A percentile compares a stretch with the other conserved stretches of the same genome.
phyloP scores from a whole-genome alignment of 2,113 vertebrate genomes.

The Mobula birostris region DNA sequence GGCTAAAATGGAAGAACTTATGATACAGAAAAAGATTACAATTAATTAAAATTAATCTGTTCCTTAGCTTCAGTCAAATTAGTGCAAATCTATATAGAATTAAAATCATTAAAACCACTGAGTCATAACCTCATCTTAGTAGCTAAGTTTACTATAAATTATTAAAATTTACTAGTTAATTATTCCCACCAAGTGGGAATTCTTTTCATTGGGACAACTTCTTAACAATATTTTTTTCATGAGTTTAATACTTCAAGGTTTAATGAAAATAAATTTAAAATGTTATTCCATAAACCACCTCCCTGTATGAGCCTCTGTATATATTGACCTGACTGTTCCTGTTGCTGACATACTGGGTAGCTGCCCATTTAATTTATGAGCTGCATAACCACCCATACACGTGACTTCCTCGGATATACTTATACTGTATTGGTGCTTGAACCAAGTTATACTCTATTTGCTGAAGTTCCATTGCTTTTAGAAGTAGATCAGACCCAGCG shows the following conservation, averaged over 20 bases:
- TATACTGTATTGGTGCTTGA: neutral
- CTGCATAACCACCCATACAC: neutral
- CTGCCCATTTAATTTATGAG: neutral
- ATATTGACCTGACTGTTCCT: neutral
- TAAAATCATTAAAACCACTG: constrained; percentile 10
- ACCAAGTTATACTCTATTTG: neutral
- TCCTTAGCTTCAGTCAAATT: neutral
- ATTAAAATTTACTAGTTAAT: neutral
- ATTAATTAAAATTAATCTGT: constrained; percentile 21
- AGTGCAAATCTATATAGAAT: neutral
- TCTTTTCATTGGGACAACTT: neutral
- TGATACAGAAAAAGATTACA: neutral
- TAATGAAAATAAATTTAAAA: neutral
- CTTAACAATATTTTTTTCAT: neutral
- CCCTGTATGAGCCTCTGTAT: neutral
- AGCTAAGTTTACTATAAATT: neutral
- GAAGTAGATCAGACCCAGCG: neutral
- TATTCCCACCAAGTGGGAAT: neutral
- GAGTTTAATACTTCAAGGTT: neutral
- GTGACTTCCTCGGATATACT: neutral
- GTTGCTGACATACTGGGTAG: neutral
- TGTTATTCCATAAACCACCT: neutral
- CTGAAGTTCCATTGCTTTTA: neutral
- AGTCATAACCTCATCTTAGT: neutral
- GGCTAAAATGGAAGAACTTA: constrained; percentile 11